Evolutionary conservation across 2,113 vertebrate genomes (phyloP), one percentile per base, ranked within the genome.

Genomic region (Columba livia): DNA sequence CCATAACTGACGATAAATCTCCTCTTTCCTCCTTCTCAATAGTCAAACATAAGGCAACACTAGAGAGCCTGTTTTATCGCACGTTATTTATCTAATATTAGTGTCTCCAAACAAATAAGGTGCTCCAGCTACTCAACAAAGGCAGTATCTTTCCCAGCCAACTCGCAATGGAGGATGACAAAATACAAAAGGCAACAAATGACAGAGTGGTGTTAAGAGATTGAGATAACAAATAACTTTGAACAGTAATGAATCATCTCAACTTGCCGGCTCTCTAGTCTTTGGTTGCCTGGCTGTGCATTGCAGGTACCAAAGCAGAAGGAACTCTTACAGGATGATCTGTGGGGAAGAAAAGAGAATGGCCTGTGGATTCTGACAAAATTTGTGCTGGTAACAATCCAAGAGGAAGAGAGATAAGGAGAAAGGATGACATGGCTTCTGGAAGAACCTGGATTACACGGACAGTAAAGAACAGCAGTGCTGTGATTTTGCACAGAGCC

Each of bases 261-360:
- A 83, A 85, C 85, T 95, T 94, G 90, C 90, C 79, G 92, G 82
- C 75, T 95, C 67, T 95, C 94, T 93, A 94, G 75, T 85, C 88
- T 83, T 85, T 89, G 79, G 36, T 79, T 94, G 94, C 95, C 94
- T 96, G 90, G 67, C 65, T 95, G 90, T 92, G 85, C 72, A 88
- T 66, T 88, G 82, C 77, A 95, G 90, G 85, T 80, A 95, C 82
- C 79, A 93, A 78, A 79, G 82, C 75, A 96, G 74, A 93, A 89
- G 62, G 51, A 95, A 96, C 60, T 91, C 88, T 90, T 95, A 95
- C 83, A 94, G 64, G 75, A 67, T 85, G 65, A 93, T 96, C 85
- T 92, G 90, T 78, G 56, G 83, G 64, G 79, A 90, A 92, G 70
- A 89, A 89, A 91, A 95, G 69, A 93, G 42, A 85, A 67, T 25